Conservation (phyloP, 2,888 invertebrate species). For the Ditula angustiorana region DNA sequence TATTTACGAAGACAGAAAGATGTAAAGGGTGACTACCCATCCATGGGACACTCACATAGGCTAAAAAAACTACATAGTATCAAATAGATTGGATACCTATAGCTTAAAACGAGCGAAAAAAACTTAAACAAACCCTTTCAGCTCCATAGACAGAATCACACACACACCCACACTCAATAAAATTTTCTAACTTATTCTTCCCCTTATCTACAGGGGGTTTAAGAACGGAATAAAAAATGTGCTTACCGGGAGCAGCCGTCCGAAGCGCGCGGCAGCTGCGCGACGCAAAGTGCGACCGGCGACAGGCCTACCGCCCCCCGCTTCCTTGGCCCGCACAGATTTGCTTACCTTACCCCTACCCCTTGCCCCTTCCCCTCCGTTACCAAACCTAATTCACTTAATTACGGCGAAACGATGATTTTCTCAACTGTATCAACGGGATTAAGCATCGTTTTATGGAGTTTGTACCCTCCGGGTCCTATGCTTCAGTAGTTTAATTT, state of each 20-base stretch:
- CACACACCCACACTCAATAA: neutral
- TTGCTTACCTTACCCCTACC: constrained; percentile 66
- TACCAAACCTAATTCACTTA: constrained; percentile 40
- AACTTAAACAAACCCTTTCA: neutral
- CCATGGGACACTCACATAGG: no score
- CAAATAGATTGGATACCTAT: no score
- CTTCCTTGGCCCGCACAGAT: constrained; percentile 59
- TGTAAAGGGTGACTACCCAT: no score
- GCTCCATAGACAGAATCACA: neutral
- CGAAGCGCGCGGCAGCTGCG: constrained; percentile 65
- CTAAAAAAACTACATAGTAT: no score
- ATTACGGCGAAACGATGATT: constrained; percentile 39
- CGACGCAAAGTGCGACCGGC: constrained; percentile 66
- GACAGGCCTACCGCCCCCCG: constrained; percentile 64
- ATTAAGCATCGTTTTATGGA: constrained; percentile 33
- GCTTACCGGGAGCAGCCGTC: constrained; percentile 45
- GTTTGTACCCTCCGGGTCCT: neutral
- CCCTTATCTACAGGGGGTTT: neutral
- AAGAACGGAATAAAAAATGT: constrained; percentile 34
- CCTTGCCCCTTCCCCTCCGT: constrained; percentile 49
- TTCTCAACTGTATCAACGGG: constrained; percentile 38
- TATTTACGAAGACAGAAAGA: no score
- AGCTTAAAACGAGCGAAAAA: no score
- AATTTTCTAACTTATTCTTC: neutral
- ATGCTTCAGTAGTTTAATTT: neutral